phyloP scores from a whole-genome alignment of 92 coral and sea anemone genomes.

The Desmophyllum pertusum region DNA sequence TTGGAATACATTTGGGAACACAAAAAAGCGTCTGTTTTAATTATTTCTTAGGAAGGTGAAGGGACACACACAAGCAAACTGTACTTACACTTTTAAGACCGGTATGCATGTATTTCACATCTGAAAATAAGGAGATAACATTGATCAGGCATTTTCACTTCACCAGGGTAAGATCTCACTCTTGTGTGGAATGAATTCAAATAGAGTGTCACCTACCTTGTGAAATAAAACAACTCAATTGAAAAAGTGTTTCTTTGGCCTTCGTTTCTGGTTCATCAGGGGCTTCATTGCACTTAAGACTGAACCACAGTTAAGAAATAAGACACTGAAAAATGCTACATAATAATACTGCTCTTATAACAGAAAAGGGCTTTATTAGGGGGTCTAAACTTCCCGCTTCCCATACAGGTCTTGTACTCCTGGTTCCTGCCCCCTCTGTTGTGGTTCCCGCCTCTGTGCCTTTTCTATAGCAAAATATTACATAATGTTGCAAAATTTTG shows the following conservation, averaged over 20 bases:
- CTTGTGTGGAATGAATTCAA: neutral
- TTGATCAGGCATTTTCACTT: neutral
- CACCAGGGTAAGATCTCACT: neutral
- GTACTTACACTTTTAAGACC: constrained; percentile 94
- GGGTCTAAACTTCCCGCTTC: no score
- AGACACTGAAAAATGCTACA: constrained; percentile 1
- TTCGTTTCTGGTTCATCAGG: constrained; percentile 87
- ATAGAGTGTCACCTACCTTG: constrained; percentile 63
- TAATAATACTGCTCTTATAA: neutral
- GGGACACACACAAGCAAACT: neutral
- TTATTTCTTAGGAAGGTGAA: neutral
- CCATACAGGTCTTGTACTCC: no score
- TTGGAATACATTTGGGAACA: neutral
- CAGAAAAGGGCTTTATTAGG: no score
- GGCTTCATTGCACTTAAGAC: constrained; percentile 95
- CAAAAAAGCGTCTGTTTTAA: neutral
- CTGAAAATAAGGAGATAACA: constrained; percentile 51
- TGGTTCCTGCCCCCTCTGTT: no score
- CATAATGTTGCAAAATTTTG: no score
- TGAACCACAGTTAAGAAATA: constrained; percentile 44
- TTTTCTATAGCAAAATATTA: no score
- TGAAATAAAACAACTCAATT: constrained; percentile 94
- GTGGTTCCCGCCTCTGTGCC: no score
- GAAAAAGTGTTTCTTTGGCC: constrained; percentile 97
- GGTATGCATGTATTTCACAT: constrained; percentile 96